Conservation (phyloP, 1,140 invertebrate species). For the Ceratoteleas bidentatus region DNA sequence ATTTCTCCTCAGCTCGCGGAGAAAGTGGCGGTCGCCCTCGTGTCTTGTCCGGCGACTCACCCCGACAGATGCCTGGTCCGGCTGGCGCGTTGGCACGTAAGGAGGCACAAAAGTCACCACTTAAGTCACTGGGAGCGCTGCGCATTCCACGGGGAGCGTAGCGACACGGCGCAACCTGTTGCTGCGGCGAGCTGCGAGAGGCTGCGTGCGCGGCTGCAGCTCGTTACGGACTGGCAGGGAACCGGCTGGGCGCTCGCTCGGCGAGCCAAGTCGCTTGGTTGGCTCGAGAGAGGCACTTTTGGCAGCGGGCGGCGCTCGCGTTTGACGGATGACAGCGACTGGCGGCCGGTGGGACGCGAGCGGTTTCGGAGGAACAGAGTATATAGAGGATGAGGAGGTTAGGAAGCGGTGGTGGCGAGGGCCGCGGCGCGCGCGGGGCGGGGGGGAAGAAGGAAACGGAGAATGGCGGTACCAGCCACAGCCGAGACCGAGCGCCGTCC, state of each 20-base stretch:
- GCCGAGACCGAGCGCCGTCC: conserved; percentile 71
- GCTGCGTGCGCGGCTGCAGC: conserved; percentile 54
- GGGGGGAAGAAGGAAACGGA: conserved; percentile 76
- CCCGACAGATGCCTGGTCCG: conserved; percentile 23
- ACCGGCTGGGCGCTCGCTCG: conserved; percentile 12
- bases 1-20: conserved; percentile 14
- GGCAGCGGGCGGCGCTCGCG: conserved; percentile 19
- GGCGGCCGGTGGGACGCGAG: conserved; percentile 22
- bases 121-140: conserved; percentile 26
- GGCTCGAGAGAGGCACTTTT: not conserved
- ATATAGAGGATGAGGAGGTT: conserved; percentile 58
- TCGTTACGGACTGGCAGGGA: conserved; percentile 51
- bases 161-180: conserved; percentile 45
- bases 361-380: conserved; percentile 43
- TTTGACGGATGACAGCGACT: conserved; percentile 9
- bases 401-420: conserved; percentile 49
- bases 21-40: conserved; percentile 12
- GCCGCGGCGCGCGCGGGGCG: conserved; percentile 55
- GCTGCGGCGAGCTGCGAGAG: conserved; percentile 7
- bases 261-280: too few species aligned
- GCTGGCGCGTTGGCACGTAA: not conserved
- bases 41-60: conserved; percentile 16
- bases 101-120: conserved; percentile 34
- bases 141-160: conserved; percentile 40
- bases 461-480: conserved; percentile 78